Conservation (phyloP, 2,797 vertebrate genomes). For the Peromyscus eremicus region DNA sequence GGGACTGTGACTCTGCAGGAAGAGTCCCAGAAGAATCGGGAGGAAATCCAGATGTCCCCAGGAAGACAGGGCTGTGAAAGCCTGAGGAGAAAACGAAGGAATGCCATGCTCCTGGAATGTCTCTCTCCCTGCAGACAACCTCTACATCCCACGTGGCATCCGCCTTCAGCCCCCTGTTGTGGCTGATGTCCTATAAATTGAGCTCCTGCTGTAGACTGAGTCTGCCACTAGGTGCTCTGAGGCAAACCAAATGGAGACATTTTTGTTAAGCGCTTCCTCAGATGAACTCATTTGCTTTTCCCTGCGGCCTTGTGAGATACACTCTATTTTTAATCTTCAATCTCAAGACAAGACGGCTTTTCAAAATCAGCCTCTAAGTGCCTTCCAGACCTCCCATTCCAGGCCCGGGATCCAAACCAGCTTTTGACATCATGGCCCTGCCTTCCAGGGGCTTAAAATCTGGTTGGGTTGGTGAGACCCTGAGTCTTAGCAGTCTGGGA, state of each 20-base stretch:
- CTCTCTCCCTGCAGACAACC: neutral
- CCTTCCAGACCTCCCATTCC: neutral
- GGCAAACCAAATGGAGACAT: neutral
- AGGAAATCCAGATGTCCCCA: neutral
- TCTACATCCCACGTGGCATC: neutral
- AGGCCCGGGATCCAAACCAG: neutral
- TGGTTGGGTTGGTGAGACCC: neutral
- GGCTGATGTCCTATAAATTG: neutral
- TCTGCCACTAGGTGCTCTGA: neutral
- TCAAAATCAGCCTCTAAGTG: neutral
- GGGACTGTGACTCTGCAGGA: neutral
- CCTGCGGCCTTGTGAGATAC: constrained; percentile 9
- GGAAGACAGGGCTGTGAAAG: neutral
- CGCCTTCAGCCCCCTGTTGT: neutral
- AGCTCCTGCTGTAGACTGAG: neutral
- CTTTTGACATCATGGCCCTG: neutral
- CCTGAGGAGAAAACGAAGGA: neutral
- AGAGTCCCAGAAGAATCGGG: neutral
- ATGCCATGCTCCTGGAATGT: neutral
- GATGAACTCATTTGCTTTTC: constrained; percentile 62
- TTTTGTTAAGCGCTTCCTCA: constrained; percentile 42
- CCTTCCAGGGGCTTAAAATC: neutral
- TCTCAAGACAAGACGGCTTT: constrained; percentile 37
- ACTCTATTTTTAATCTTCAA: constrained; percentile 61
- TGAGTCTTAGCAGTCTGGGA: neutral